Conservation (phyloP, 2,888 invertebrate species). For the Drosophila barbarae region DNA sequence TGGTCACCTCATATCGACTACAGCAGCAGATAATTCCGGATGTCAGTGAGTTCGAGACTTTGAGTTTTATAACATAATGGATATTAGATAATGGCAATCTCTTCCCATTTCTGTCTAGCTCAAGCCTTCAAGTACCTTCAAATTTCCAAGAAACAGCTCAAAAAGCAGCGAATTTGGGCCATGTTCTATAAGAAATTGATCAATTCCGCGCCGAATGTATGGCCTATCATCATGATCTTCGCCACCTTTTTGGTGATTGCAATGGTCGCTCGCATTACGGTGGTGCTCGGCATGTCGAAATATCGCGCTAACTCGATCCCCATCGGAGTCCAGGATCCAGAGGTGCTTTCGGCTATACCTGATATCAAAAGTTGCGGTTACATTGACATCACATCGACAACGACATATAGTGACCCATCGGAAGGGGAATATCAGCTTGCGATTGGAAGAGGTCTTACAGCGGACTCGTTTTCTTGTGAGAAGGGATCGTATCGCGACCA, state of each 20-base stretch:
- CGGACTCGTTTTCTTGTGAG: conserved; percentile 51
- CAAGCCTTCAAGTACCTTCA: conserved; percentile 63
- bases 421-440: conserved; percentile 5
- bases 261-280: conserved; percentile 49
- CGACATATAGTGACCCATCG: neutral
- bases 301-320: conserved; percentile 43
- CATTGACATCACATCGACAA: conserved; percentile 44
- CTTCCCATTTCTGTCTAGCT: conserved; percentile 30
- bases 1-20: conserved; percentile 57
- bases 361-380: conserved; percentile 51
- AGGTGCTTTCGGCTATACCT: conserved; percentile 35
- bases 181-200: conserved; percentile 71
- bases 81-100: neutral
- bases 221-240: conserved; percentile 74
- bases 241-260: conserved; percentile 80
- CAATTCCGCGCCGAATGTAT: conserved; percentile 65
- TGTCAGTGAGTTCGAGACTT: conserved; percentile 58
- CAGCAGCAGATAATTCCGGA: conserved; percentile 62
- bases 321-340: conserved; percentile 49
- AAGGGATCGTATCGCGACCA: conserved; percentile 33
- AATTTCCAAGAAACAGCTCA: conserved; percentile 47
- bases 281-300: conserved; percentile 43
- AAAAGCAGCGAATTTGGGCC: conserved; percentile 62
- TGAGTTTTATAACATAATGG: neutral
- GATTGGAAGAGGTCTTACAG: conserved; percentile 30